phyloP scores from a whole-genome alignment of 2,113 vertebrate species.

The Petaurus breviceps region DNA sequence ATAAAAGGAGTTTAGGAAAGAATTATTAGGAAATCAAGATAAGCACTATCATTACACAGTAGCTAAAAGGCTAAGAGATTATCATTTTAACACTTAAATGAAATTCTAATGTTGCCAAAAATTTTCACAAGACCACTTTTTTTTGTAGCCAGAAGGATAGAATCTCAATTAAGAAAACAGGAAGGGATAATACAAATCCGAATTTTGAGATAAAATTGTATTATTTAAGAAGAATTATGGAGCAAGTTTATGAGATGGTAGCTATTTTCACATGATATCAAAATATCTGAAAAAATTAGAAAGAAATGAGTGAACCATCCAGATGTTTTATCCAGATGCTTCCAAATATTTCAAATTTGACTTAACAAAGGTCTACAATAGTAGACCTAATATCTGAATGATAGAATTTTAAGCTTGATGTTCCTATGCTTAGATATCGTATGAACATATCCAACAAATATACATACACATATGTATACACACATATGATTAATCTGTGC shows the following conservation, averaged over 20 bases:
- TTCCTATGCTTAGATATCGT: neutral
- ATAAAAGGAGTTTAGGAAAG: neutral
- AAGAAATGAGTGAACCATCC: neutral
- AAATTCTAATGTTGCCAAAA: neutral
- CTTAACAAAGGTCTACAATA: too few relatives aligned
- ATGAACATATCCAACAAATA: neutral
- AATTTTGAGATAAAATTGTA: neutral
- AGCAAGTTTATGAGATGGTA: neutral
- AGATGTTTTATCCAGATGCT: neutral
- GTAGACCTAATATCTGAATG: neutral
- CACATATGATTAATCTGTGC: neutral
- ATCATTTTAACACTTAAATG: neutral
- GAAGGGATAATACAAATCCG: neutral
- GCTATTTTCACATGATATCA: neutral
- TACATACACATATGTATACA: neutral
- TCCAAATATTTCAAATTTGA: neutral
- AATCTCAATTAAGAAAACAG: neutral
- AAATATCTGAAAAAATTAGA: neutral
- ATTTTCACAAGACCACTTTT: neutral
- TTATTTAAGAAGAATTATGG: neutral
- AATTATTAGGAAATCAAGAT: neutral
- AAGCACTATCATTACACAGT: neutral
- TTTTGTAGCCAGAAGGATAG: neutral
- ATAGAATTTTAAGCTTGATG: neutral
- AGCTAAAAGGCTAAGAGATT: neutral